Conservation (phyloP, 2,888 invertebrate genomes). For the Netelia inedita region DNA sequence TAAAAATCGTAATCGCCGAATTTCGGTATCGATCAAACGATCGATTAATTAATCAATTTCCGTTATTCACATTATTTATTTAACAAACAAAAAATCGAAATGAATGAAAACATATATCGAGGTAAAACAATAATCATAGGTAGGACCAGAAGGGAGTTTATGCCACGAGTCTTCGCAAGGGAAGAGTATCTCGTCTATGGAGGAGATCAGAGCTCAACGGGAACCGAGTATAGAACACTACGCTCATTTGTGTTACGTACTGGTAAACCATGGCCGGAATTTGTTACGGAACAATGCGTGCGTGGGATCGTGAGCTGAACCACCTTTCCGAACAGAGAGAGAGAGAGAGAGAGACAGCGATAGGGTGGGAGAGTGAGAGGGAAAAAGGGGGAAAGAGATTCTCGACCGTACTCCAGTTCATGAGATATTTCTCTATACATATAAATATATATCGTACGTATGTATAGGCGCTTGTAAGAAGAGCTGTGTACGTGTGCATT, state of each 20-base stretch:
- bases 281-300: conserved; percentile 74
- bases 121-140: too few species aligned
- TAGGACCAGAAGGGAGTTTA: too few species aligned
- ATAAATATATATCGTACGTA: neutral
- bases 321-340: conserved; percentile 40
- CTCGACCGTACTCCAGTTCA: conserved; percentile 6
- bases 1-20: neutral
- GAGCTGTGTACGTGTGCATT: neutral
- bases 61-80: too few species aligned
- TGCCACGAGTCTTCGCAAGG: too few species aligned
- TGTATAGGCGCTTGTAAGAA: neutral
- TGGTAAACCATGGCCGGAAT: conserved; percentile 64
- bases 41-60: neutral
- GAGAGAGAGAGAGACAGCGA: conserved; percentile 43
- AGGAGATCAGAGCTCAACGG: conserved; percentile 34
- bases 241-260: conserved; percentile 61
- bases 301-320: conserved; percentile 66
- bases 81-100: too few species aligned
- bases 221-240: conserved; percentile 19
- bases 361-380: conserved; percentile 1
- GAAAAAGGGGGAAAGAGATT: conserved; percentile 29
- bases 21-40: neutral
- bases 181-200: conserved; percentile 13
- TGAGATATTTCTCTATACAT: neutral
- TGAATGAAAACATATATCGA: too few species aligned